Percentiles rank a stretch among this genome's conserved stretches.
Evolutionary conservation across 2,797 vertebrate genomes (phyloP).

Genomic region (Scolopax bukidnonensis): DNA sequence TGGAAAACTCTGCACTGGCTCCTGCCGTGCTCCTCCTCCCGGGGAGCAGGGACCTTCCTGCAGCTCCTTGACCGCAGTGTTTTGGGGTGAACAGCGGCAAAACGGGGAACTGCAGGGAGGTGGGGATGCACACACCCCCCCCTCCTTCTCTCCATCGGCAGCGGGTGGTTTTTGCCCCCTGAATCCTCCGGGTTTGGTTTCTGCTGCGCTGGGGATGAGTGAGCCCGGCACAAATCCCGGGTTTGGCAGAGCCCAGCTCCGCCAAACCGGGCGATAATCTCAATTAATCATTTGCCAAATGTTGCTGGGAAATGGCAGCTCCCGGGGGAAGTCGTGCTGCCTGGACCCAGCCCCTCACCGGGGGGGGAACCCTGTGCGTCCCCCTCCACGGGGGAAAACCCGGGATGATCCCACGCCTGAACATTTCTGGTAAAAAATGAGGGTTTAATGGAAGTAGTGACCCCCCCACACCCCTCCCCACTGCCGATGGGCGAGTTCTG

Average conservation of each 20-base stretch:
- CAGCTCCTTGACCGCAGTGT: not conserved
- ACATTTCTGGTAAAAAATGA: accelerated
- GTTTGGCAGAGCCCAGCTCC: too few relatives aligned
- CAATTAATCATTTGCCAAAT: not conserved
- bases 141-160: accelerated
- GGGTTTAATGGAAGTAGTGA: not conserved
- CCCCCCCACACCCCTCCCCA: not conserved
- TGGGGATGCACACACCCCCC: accelerated
- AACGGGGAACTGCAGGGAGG: accelerated
- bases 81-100: not conserved
- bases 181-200: not conserved
- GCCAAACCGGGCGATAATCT: not conserved
- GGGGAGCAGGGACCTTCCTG: not conserved
- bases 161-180: accelerated
- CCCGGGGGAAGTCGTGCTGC: not conserved
- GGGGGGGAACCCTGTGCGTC: not conserved
- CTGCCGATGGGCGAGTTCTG: not conserved
- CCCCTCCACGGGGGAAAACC: not conserved
- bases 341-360: not conserved
- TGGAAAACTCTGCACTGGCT: accelerated
- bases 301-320: not conserved
- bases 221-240: not conserved
- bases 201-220: not conserved
- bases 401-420: not conserved
- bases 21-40: not conserved